Percentiles rank a stretch among this genome's conserved stretches.
Conservation (phyloP, 2,113 vertebrate species). For the Syngnathus scovelli region DNA sequence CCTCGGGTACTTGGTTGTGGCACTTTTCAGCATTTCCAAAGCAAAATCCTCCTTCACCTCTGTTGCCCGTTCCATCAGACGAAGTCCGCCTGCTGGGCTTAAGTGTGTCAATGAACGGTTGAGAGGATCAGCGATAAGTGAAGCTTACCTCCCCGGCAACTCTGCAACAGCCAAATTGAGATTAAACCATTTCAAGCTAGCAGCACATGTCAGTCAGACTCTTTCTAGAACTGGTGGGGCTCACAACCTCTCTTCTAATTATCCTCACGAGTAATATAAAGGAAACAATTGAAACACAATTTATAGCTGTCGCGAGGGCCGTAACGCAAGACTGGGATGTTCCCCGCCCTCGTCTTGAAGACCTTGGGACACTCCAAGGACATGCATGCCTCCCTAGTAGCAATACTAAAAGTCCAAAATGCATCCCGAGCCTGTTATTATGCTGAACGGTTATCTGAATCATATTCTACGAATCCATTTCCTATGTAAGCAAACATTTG, state of each 20-base stretch:
- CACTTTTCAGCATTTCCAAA: constrained; percentile 40
- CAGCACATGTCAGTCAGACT: constrained; percentile 61
- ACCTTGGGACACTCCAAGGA: too few species aligned
- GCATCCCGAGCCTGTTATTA: constrained; percentile 20
- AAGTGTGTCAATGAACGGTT: constrained; percentile 64
- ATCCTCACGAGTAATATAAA: neutral
- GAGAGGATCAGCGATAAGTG: constrained; percentile 60
- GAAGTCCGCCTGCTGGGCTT: constrained; percentile 56
- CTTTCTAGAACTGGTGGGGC: constrained; percentile 25
- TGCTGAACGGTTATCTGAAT: constrained; percentile 21
- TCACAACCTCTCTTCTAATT: constrained; percentile 1
- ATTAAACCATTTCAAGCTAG: constrained; percentile 63
- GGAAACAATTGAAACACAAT: neutral
- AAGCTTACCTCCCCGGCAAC: constrained; percentile 51
- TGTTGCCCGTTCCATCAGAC: constrained; percentile 56
- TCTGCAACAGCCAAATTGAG: constrained; percentile 51
- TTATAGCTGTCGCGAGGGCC: neutral
- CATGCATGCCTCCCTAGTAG: too few species aligned
- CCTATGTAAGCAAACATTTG: constrained; percentile 19
- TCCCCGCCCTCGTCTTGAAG: too few species aligned
- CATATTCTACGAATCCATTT: constrained; percentile 17
- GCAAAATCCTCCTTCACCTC: constrained; percentile 56
- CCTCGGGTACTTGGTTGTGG: constrained; percentile 31
- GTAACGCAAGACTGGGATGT: too few species aligned
- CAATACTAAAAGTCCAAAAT: too few species aligned